Base-by-base conservation (phyloP, 2,113 vertebrate genomes). In the Sebastes fasciatus region DNA sequence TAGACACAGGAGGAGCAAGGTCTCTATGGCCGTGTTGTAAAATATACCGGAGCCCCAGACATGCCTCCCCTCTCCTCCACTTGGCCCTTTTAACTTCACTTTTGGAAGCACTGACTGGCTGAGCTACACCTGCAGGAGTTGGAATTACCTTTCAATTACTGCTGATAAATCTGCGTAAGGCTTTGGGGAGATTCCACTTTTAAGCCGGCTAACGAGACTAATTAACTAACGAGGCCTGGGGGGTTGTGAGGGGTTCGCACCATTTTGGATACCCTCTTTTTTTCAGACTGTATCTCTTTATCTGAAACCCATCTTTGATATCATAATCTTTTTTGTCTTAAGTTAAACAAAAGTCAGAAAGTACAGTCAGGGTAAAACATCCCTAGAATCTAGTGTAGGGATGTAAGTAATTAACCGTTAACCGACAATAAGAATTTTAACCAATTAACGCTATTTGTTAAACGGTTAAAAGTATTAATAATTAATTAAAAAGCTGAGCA, bases 121-220 rank as follows among this genome's bases (percentile, higher is more conserved):
- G 63, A 88, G 79, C 55, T 65, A 66, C 74, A 92, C 83, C 74
- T 84, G 68, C 84, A 89, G 89, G 86, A 90, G 69, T 43, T 82
- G 66, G 84, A 90, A 89, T 91, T 89, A 91, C 89, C 80, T 91
- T 92, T 90, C 89, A 94, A 91, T 95, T 91, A 89, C 64, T 61
- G 67, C 74, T 90, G 89, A 92, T 93, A 90, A 90, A 93, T 92
- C 88, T 86, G 68, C 54, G 78, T 57, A 82, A 90, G 79, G 88
- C 88, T 93, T 92, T 82, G 81, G 86, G 88, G 90, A 89, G 83
- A 91, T 85, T 89, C 88, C 70, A 86, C 86, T 89, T 87, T 89
- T 88, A 93, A 91, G 88, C 82, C 60, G 72, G 81, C 88, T 93
- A 95, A 94, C 80, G 63, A 89, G 86, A 86, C 88, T 92, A 94